Evolutionary conservation across 2,113 vertebrate genomes (phyloP).

Genomic region (Vulpes ferrilata): DNA sequence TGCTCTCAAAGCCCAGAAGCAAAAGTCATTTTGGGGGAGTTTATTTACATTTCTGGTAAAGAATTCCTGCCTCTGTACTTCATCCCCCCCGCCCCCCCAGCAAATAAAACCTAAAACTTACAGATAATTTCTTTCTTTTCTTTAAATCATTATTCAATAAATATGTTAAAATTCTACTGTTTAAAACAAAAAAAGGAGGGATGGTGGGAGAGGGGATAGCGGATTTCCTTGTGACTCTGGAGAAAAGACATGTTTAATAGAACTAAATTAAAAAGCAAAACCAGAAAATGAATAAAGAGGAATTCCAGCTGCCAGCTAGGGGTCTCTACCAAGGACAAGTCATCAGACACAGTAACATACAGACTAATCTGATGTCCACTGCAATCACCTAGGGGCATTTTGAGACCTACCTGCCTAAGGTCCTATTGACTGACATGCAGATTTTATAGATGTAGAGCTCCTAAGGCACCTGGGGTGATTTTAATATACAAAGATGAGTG

Average conservation of each 20-base stretch:
- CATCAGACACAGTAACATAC: no score
- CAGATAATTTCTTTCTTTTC: not conserved
- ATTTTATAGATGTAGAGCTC: not conserved
- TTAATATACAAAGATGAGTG: not conserved
- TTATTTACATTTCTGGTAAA: not conserved
- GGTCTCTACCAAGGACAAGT: not conserved
- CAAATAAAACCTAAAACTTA: constrained; percentile 1
- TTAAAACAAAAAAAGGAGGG: not conserved
- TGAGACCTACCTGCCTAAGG: not conserved
- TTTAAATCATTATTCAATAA: constrained; percentile 15
- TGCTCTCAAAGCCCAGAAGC: not conserved
- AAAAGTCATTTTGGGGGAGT: not conserved
- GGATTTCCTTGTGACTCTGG: not conserved
- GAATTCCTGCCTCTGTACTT: not conserved
- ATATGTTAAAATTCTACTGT: not conserved
- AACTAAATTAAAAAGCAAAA: not conserved
- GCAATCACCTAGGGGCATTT: not conserved
- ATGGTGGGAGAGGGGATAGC: not conserved
- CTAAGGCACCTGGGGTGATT: not conserved
- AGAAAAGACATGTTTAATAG: not conserved
- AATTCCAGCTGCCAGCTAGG: not conserved
- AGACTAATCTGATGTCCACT: not conserved
- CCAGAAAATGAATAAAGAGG: not conserved
- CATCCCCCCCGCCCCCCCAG: not conserved
- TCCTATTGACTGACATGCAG: not conserved